phyloP scores from a whole-genome alignment of 2,113 vertebrate genomes.

The Strigops habroptila region DNA sequence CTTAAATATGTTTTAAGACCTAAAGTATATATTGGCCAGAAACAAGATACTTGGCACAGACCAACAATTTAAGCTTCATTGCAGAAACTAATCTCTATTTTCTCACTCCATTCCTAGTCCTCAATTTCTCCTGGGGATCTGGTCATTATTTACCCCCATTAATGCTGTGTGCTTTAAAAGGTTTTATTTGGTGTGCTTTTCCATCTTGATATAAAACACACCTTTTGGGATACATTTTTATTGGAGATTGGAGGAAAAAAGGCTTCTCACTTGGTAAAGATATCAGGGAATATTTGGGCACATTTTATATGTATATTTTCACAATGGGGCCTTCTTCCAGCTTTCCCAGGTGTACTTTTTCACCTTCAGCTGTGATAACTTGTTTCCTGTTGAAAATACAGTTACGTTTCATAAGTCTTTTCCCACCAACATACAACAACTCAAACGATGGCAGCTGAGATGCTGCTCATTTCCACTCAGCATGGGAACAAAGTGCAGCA shows the following conservation, averaged over 20 bases:
- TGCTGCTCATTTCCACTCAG: not conserved
- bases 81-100: not conserved
- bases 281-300: not conserved
- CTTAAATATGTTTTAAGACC: slow-evolving; percentile 8
- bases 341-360: not conserved
- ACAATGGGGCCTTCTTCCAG: not conserved
- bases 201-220: not conserved
- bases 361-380: not conserved
- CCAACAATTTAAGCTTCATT: not conserved
- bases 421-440: not conserved
- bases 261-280: not conserved
- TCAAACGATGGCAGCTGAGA: not conserved
- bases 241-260: not conserved
- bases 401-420: not conserved
- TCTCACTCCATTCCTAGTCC: not conserved
- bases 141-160: not conserved
- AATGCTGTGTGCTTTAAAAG: not conserved
- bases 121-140: not conserved
- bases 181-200: not conserved
- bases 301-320: not conserved
- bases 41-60: not conserved
- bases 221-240: not conserved
- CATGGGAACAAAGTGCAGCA: not conserved
- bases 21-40: slow-evolving; percentile 15
- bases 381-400: not conserved